Base-by-base conservation (phyloP, 1,140 invertebrate genomes). In the Rhyacophila brunnea region DNA sequence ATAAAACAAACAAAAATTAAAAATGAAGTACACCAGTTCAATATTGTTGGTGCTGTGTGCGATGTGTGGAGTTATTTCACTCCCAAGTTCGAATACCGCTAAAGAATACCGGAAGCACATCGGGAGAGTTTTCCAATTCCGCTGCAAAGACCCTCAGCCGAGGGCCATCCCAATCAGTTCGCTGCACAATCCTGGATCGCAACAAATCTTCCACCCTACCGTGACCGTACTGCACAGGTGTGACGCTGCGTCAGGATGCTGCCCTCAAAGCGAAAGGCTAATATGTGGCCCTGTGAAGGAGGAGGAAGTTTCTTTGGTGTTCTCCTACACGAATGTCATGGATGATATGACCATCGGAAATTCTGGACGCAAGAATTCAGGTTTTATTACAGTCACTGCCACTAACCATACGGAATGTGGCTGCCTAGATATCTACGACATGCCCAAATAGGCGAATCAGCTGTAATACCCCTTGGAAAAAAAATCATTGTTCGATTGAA, bases 201-300 rank as follows among this genome's bases (percentile, higher is more conserved):
- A 23, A 11, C 23, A 20, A 32, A 13, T 5, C 10, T 64, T 44
- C 42, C 18, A n/a, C 13, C 77, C 77, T 0, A 17, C 66, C 0
- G 71, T 71, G 15, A 77, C 75, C 6, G 75, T 79, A 11, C 62
- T 78, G 6, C 61, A 69, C 14, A 68, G 74, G 14, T 78, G 75
- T 47, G 55, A 66, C 48, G 52, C 51, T 3, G 65, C 67, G n/a
- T 68, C 75, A 0, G 77, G 75, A 19, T 74, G 75, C 19, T 78
- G 77, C 49, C 60, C 67, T 15, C 54, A 70, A 17, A 19, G 65
- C 3, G 68, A 23, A 35, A 14, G 62, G 13, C 67, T 74, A 57
- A 62, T 71, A 6, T 78, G 75, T 35, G 68, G 68, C 0, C 72
- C 74, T 1, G 40, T 23, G 14, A 17, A 14, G 11, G 19, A 18